Evolutionary conservation across 2,113 vertebrate genomes (phyloP).

Genomic region (Oplegnathus fasciatus): DNA sequence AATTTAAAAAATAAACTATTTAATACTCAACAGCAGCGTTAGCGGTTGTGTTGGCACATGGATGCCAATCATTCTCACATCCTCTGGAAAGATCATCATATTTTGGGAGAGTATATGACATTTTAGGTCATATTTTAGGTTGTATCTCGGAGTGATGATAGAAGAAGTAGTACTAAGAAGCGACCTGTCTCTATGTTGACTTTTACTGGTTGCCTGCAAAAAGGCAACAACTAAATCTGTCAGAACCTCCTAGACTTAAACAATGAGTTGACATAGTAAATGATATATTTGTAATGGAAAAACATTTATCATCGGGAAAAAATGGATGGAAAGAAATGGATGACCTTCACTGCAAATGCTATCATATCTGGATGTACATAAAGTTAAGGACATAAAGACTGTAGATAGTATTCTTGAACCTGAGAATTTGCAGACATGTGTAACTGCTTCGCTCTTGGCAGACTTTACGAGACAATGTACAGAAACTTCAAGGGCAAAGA

Average conservation of each 20-base stretch:
- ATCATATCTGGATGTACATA: background rate
- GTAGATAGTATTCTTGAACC: constrained; percentile 1
- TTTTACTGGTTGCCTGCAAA: background rate
- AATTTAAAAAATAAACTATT: background rate
- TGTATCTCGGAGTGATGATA: background rate
- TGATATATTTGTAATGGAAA: background rate
- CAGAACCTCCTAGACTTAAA: background rate
- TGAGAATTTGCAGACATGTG: constrained; percentile 22
- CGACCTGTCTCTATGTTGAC: too few species aligned
- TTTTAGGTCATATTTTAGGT: background rate
- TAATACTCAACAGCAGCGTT: background rate
- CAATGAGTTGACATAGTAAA: background rate
- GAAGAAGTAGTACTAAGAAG: background rate
- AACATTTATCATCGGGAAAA: too few species aligned
- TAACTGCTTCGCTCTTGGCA: constrained; percentile 38
- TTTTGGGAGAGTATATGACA: background rate
- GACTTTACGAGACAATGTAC: constrained; percentile 33
- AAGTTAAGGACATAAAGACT: background rate
- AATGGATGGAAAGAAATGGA: too few species aligned
- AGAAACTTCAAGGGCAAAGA: constrained; percentile 33
- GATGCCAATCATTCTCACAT: background rate
- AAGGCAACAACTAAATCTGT: too few species aligned
- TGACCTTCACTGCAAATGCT: background rate
- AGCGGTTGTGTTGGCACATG: background rate
- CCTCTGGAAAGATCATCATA: background rate